Evolutionary conservation across 2,113 vertebrate genomes (phyloP).

Genomic region (Elgaria multicarinata): DNA sequence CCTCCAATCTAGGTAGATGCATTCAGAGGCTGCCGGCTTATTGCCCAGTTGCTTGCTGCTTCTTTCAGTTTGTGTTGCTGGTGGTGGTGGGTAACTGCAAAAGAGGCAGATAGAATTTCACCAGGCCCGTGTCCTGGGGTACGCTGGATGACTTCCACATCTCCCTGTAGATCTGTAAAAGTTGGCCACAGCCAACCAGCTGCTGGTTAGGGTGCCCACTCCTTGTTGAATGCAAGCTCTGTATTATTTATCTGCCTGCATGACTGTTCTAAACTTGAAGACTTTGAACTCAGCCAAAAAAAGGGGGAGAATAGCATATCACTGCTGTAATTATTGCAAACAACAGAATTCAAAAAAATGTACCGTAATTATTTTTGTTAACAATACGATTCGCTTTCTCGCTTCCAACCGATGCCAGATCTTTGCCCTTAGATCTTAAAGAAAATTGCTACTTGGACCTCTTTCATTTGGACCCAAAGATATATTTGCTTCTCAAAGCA

Average conservation of each 20-base stretch:
- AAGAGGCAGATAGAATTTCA: not conserved
- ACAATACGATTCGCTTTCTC: constrained; percentile 48
- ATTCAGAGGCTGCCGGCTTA: not conserved
- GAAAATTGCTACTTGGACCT: constrained; percentile 58
- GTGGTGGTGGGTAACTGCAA: not conserved
- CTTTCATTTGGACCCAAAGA: constrained; percentile 43
- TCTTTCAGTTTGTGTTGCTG: not conserved
- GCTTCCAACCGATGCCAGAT: constrained; percentile 53
- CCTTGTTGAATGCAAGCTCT: not conserved
- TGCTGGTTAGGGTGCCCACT: not conserved
- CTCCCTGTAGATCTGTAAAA: constrained; percentile 26
- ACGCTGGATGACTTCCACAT: not conserved
- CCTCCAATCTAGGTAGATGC: not conserved
- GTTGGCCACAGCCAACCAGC: not conserved
- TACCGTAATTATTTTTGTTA: constrained; percentile 34
- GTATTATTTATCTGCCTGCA: constrained; percentile 33
- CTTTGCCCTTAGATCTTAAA: constrained; percentile 49
- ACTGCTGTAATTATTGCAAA: constrained; percentile 55
- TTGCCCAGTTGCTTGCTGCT: not conserved
- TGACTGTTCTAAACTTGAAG: constrained; percentile 39
- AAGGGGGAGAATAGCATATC: constrained; percentile 11
- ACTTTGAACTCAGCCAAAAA: constrained; percentile 41
- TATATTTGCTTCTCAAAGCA: constrained; percentile 50
- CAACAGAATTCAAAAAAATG: constrained; percentile 39
- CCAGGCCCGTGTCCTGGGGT: not conserved